Base-by-base conservation (phyloP, 2,888 invertebrate species). In the Parnassius smintheus region DNA sequence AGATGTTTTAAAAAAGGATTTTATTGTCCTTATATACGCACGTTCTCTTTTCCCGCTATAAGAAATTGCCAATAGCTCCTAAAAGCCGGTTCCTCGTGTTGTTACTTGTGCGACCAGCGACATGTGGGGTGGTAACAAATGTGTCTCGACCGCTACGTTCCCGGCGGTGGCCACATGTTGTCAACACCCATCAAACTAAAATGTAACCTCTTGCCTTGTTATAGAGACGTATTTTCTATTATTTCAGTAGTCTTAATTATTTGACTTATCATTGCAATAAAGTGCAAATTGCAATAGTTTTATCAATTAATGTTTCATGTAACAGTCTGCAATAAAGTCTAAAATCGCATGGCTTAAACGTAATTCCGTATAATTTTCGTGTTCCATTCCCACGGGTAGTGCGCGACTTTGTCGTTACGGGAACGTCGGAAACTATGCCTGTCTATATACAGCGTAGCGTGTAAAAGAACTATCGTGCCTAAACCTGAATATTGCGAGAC, bases 151-250 rank as follows among this genome's bases (percentile, higher is more conserved):
- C 54, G 50, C 56, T 51, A 51, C 61, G 12, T 50, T 50, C 61
- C 56, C 56, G 45, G 11, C 61, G 56, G 45, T 51, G 56, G 35
- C 51, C 61, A 61, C 51, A 61, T 61, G 61, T 3, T 44, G 45
- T 11, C 44, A n/a, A 42, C 42, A 9, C 1, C 35, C 25, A 50
- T 51, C 51, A 44, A 9, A 10, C 51, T 3, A 22, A 46, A 58
- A 58, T 10, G 12, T 11, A 25, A 22, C 1, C 45, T 58, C 22
- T 22, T n/a, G 9, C 45, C n/a, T 12, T 42, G 51, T 4, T 10
- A 51, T 45, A 58, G 12, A 44, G 51, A 22, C 44, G 50, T 9
- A 25, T 44, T 4, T n/a, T 13, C 1, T 13, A 13, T 12, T 13
- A 49, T 13, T 44, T 1, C 9, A 18, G 2, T 13, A 4, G 49